A percentile compares a stretch with the other conserved stretches of the same genome.
Evolutionary conservation across 2,797 vertebrate genomes (phyloP).

Genomic region (Potorous gilbertii): DNA sequence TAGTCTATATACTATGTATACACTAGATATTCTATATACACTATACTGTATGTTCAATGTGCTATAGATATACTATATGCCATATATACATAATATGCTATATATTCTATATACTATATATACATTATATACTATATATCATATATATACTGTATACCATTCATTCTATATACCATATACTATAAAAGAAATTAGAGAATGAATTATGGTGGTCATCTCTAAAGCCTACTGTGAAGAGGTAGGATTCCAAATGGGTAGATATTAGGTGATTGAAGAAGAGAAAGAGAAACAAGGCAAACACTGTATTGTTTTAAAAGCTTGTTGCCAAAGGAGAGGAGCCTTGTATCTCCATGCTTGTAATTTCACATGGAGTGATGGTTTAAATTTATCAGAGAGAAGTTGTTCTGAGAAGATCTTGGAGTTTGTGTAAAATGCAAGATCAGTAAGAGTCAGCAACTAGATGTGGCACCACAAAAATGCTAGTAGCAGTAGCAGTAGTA

Average conservation of each 20-base stretch:
- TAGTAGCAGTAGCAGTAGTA: too few relatives aligned
- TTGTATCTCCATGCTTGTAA: fast-evolving
- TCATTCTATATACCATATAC: background rate
- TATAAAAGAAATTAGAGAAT: background rate
- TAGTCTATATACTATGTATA: too few relatives aligned
- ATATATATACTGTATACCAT: too few relatives aligned
- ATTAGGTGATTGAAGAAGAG: background rate
- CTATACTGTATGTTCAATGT: too few relatives aligned
- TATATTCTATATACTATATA: too few relatives aligned
- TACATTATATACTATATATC: too few relatives aligned
- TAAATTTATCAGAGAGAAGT: background rate
- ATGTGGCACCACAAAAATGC: background rate
- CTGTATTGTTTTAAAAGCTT: background rate
- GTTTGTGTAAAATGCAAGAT: background rate
- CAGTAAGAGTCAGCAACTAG: background rate
- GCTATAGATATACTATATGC: too few relatives aligned
- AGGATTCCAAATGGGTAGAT: background rate
- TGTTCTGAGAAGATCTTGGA: background rate
- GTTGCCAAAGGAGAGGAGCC: background rate
- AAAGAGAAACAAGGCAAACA: fast-evolving
- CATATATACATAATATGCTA: too few relatives aligned
- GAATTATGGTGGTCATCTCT: background rate
- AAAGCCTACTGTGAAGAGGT: background rate
- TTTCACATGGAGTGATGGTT: background rate
- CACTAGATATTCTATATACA: too few relatives aligned